Evolutionary conservation across 92 coral and sea anemone species (phyloP).

Genomic region (Anthopleura xanthogrammica): DNA sequence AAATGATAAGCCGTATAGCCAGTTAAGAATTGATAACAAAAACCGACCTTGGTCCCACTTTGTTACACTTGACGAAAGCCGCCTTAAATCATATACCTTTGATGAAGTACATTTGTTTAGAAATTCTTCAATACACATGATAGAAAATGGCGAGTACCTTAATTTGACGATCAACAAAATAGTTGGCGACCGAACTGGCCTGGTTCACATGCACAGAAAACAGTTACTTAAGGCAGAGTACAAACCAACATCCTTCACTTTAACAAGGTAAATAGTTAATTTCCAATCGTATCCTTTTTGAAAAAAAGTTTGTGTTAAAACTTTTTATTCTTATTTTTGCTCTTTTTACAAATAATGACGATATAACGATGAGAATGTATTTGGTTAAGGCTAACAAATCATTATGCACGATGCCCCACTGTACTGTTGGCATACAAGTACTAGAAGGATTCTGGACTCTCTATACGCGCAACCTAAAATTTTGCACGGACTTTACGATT

Average conservation of each 20-base stretch:
- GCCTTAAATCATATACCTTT: slow-evolving; percentile 52
- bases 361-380: no score
- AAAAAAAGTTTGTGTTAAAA: no score
- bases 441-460: no score
- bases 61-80: slow-evolving; percentile 69
- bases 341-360: no score
- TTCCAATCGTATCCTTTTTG: no score
- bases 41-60: slow-evolving; percentile 81
- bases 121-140: slow-evolving; percentile 78
- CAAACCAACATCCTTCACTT: slow-evolving; percentile 75
- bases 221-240: slow-evolving; percentile 83
- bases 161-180: slow-evolving; percentile 79
- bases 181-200: slow-evolving; percentile 89
- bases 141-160: slow-evolving; percentile 51
- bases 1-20: slow-evolving; percentile 62
- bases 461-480: no score
- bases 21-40: slow-evolving; percentile 77
- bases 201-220: slow-evolving; percentile 85
- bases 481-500: no score
- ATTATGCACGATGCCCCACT: no score
- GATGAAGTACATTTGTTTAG: slow-evolving; percentile 79
- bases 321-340: no score
- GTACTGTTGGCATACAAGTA: no score
- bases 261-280: slow-evolving; percentile 51
- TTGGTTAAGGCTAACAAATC: no score